Percentiles rank a stretch among this genome's conserved stretches.
Evolutionary conservation across 1,140 invertebrate genomes (phyloP).

Genomic region (Paraescarpia echinospica): DNA sequence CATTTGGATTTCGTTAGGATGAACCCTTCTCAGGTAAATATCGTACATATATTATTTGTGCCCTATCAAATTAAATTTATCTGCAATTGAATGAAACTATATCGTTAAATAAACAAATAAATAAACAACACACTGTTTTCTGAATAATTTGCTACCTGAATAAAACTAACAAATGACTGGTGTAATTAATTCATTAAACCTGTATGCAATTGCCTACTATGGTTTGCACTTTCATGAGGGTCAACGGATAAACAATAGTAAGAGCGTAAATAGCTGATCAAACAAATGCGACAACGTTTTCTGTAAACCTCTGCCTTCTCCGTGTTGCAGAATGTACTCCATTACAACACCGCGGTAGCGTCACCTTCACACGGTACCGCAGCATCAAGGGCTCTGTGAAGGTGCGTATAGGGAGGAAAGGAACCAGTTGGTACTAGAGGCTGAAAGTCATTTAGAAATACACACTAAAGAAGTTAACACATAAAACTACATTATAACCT

Average conservation of each 20-base stretch:
- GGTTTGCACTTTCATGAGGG: neutral
- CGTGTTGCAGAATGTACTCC: neutral
- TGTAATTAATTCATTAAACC: too few relatives aligned
- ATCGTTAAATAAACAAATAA: too few relatives aligned
- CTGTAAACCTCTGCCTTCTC: neutral
- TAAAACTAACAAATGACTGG: too few relatives aligned
- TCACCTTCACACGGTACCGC: neutral
- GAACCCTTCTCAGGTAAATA: too few relatives aligned
- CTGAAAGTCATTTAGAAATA: neutral
- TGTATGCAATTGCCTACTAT: neutral
- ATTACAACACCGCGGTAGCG: neutral
- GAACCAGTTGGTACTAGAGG: neutral
- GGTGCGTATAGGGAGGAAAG: neutral
- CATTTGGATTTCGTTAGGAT: too few relatives aligned
- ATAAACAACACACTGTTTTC: neutral
- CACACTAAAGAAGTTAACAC: neutral
- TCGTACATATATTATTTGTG: too few relatives aligned
- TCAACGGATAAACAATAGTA: neutral
- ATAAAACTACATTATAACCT: too few relatives aligned
- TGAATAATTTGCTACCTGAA: neutral
- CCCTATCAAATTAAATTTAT: too few relatives aligned
- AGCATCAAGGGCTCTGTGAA: neutral
- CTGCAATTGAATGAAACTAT: too few relatives aligned
- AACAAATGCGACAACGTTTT: neutral
- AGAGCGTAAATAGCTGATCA: neutral